A percentile compares a stretch with the other conserved stretches of the same genome.
These are phyloP conservation scores for Papilio helenus DNA, from an alignment of 1,140 invertebrate genomes.

Conservation along the genomic window DNA sequence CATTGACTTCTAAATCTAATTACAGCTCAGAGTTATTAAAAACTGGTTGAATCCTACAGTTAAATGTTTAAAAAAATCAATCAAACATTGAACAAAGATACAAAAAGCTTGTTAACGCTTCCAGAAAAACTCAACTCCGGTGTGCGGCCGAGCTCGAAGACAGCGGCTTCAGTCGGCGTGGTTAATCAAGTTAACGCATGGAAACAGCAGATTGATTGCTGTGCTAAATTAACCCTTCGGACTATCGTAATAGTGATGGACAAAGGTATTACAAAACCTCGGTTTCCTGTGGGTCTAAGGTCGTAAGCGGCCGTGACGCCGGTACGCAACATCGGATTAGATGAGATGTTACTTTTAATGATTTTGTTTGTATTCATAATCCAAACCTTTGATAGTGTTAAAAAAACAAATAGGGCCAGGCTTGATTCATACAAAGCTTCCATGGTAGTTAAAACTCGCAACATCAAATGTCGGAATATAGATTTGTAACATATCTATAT, in stretches of 20 bases:
- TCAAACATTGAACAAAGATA: neutral
- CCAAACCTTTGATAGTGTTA: neutral
- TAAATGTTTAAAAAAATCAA: constrained; percentile 17
- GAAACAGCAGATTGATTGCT: constrained; percentile 43
- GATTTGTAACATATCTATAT: neutral
- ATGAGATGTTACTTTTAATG: constrained; percentile 23
- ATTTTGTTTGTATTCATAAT: neutral
- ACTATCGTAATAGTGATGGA: neutral
- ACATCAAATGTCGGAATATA: neutral
- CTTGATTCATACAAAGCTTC: neutral
- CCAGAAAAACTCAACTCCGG: constrained; percentile 39
- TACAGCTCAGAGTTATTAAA: neutral
- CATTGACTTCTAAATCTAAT: neutral
- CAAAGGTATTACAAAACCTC: constrained; percentile 46
- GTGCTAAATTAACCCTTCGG: constrained; percentile 35
- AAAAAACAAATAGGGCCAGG: too few relatives aligned
- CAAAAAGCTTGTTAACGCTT: constrained; percentile 3
- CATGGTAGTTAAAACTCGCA: neutral
- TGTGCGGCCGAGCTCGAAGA: constrained; percentile 43
- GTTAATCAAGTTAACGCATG: constrained; percentile 55
- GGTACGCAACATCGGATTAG: constrained; percentile 46
- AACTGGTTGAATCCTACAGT: neutral
- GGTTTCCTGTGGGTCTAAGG: constrained; percentile 52
- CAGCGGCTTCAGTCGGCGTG: constrained; percentile 50
- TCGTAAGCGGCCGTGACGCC: constrained; percentile 56